Conservation (phyloP, 2,888 invertebrate species). For the Tiliacea aurago region DNA sequence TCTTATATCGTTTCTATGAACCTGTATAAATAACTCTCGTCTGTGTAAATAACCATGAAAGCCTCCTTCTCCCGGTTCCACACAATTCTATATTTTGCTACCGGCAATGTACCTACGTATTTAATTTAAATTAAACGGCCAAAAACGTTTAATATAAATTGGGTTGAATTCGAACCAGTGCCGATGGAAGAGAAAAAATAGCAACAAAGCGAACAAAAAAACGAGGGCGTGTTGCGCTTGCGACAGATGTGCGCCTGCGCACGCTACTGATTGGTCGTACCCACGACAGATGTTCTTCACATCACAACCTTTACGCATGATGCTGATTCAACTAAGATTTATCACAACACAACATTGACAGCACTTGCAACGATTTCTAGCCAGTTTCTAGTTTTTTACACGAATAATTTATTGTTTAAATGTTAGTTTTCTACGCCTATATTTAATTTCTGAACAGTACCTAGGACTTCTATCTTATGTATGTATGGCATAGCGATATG, state of each 20-base stretch:
- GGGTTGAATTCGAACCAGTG: conserved; percentile 49
- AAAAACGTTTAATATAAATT: conserved; percentile 64
- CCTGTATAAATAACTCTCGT: too few species aligned
- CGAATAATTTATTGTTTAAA: conserved; percentile 15
- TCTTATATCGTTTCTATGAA: conserved; percentile 11
- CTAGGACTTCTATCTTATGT: conserved; percentile 15
- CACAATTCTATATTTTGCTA: background rate
- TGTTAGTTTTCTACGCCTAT: background rate
- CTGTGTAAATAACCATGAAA: too few species aligned
- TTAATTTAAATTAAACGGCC: conserved; percentile 59
- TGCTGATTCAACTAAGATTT: conserved; percentile 73
- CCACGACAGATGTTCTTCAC: conserved; percentile 81
- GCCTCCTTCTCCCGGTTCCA: background rate
- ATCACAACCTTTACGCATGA: conserved; percentile 68
- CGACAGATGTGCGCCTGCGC: conserved; percentile 85
- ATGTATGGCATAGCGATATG: conserved; percentile 30
- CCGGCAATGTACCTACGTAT: background rate
- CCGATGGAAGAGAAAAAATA: conserved; percentile 77
- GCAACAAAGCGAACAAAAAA: conserved; percentile 80
- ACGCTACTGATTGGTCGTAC: conserved; percentile 81
- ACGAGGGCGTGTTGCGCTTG: conserved; percentile 74
- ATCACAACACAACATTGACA: conserved; percentile 65
- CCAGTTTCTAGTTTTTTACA: conserved; percentile 16
- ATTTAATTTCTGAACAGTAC: background rate
- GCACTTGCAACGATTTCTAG: conserved; percentile 67